Evolutionary conservation across 2,888 invertebrate genomes (phyloP).

Genomic region (Clunio marinus): DNA sequence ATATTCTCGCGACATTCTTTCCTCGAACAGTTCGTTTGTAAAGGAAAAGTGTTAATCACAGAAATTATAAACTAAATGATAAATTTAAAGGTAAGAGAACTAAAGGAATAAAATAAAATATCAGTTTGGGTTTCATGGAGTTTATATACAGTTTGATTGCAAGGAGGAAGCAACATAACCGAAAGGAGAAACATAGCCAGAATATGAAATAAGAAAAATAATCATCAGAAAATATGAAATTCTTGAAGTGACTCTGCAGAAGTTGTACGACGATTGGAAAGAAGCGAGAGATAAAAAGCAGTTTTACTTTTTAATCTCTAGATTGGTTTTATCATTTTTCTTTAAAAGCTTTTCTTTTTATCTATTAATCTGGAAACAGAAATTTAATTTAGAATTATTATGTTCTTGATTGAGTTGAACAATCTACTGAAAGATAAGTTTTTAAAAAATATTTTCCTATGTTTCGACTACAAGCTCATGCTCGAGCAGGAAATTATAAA

Average conservation of each 20-base stretch:
- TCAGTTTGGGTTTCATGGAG: not conserved
- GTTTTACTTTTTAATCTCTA: not conserved
- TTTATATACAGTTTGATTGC: not conserved
- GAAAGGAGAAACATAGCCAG: not conserved
- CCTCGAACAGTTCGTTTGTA: not conserved
- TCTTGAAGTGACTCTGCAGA: not conserved
- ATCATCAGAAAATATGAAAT: constrained; percentile 1
- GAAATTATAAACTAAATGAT: not conserved
- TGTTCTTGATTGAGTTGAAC: not conserved
- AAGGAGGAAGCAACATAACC: not conserved
- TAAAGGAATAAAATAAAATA: not conserved
- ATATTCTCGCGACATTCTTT: not conserved
- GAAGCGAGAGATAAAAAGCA: not conserved
- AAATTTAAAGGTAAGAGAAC: not conserved
- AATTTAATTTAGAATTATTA: not conserved
- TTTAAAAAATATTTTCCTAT: not conserved
- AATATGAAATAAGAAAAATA: not conserved
- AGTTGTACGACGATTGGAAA: not conserved
- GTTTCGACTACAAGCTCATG: not conserved
- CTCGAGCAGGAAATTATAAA: not conserved
- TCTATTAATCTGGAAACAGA: constrained; percentile 10
- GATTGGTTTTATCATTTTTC: too few species aligned
- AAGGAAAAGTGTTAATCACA: not conserved
- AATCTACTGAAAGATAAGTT: too few species aligned
- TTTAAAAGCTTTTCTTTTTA: not conserved